These are phyloP conservation scores for Trissolcus brochymenae DNA, from an alignment of 2,888 invertebrate species.

Conservation along the genomic window DNA sequence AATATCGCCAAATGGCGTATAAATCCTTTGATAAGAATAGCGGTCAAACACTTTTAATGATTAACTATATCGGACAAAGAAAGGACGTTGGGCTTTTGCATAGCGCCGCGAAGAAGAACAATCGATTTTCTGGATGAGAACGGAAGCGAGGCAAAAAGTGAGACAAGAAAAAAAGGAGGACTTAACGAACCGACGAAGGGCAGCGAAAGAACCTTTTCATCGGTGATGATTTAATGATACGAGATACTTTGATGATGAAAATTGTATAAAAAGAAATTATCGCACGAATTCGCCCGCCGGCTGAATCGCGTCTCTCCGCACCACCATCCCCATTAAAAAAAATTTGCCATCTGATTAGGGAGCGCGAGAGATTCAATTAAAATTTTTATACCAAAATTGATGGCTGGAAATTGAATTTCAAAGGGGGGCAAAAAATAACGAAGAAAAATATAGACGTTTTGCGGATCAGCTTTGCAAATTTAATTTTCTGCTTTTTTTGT, in stretches of 20 bases:
- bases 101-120: slow-evolving; percentile 18
- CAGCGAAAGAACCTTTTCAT: slow-evolving; percentile 16
- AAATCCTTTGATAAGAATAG: slow-evolving; percentile 48
- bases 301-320: too few relatives aligned
- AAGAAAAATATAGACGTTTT: too few relatives aligned
- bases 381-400: too few relatives aligned
- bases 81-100: slow-evolving; percentile 31
- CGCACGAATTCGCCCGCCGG: neutral
- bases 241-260: slow-evolving; percentile 31
- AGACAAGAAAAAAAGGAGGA: slow-evolving; percentile 2
- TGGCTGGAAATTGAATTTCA: too few relatives aligned
- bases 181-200: neutral
- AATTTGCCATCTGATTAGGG: too few relatives aligned
- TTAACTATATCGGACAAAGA: slow-evolving; percentile 42
- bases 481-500: neutral
- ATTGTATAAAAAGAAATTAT: slow-evolving; percentile 24
- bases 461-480: too few relatives aligned
- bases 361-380: too few relatives aligned
- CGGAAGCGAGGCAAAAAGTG: slow-evolving; percentile 5
- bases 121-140: slow-evolving; percentile 22
- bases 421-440: too few relatives aligned
- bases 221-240: slow-evolving; percentile 46
- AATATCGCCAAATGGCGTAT: slow-evolving; percentile 44
- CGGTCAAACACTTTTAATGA: slow-evolving; percentile 44
- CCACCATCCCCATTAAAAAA: too few relatives aligned